phyloP scores from a whole-genome alignment of 2,797 vertebrate genomes.

The Leptatherina wallacei region DNA sequence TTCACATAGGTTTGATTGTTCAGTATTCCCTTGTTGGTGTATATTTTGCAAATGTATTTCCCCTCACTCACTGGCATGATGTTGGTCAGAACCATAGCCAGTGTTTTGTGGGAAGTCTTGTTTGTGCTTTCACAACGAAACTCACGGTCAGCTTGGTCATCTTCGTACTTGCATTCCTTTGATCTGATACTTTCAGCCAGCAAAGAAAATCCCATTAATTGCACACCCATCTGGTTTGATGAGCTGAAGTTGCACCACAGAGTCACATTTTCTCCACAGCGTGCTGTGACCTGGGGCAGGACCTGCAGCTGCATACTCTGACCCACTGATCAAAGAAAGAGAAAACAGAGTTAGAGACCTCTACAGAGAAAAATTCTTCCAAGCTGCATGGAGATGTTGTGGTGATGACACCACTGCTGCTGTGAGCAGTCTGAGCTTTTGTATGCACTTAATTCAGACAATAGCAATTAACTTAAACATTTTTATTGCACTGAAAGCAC shows the following conservation, averaged over 20 bases:
- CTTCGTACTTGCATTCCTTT: not conserved
- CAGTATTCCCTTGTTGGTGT: rapidly evolving
- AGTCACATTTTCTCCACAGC: slow-evolving; percentile 37
- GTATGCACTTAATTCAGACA: too few species aligned
- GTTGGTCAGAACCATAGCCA: slow-evolving; percentile 49
- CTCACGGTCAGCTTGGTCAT: rapidly evolving
- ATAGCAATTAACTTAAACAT: too few species aligned
- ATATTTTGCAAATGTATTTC: slow-evolving; percentile 62
- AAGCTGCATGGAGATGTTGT: not conserved
- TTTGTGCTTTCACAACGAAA: not conserved
- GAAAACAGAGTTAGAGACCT: slow-evolving; percentile 10
- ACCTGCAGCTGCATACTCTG: slow-evolving; percentile 5
- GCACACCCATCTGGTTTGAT: rapidly evolving
- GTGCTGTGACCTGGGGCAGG: rapidly evolving
- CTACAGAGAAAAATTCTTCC: not conserved
- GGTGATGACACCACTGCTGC: too few species aligned
- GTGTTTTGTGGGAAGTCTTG: rapidly evolving
- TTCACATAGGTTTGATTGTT: rapidly evolving
- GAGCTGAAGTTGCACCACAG: slow-evolving; percentile 47
- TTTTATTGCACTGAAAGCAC: too few species aligned
- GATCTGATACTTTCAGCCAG: rapidly evolving
- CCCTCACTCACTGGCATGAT: slow-evolving; percentile 34
- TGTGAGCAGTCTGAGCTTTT: too few species aligned
- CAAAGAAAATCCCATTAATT: slow-evolving; percentile 27
- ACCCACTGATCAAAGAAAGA: slow-evolving; percentile 30